phyloP scores from a whole-genome alignment of 2,888 invertebrate species.

The Cacoxenus indagator region DNA sequence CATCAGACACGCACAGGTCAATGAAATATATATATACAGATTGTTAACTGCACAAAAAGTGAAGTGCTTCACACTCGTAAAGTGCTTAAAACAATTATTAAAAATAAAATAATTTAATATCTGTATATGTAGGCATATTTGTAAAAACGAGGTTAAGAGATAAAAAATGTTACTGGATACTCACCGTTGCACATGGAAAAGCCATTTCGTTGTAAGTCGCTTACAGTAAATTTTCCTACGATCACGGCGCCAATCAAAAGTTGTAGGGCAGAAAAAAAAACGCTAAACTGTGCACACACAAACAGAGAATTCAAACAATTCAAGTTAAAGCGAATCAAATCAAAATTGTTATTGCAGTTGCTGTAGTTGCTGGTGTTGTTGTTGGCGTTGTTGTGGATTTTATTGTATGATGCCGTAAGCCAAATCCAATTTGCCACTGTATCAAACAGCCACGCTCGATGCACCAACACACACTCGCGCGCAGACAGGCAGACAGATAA shows the following conservation, averaged over 20 bases:
- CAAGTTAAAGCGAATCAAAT: slow-evolving; percentile 25
- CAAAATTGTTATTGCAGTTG: slow-evolving; percentile 27
- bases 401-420: slow-evolving; percentile 36
- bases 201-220: slow-evolving; percentile 60
- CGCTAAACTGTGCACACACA: neutral
- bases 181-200: slow-evolving; percentile 55
- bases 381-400: slow-evolving; percentile 36
- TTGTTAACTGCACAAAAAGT: no score
- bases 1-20: no score
- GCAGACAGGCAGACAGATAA: neutral
- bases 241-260: neutral
- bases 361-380: slow-evolving; percentile 32
- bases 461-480: neutral
- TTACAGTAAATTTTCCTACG: slow-evolving; percentile 50
- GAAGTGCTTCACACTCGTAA: no score
- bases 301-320: neutral
- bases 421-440: slow-evolving; percentile 55
- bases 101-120: no score
- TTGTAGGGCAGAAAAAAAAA: neutral
- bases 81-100: no score
- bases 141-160: no score
- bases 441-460: neutral
- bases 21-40: no score
- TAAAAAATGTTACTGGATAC: slow-evolving; percentile 30
- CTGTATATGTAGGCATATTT: no score